Evolutionary conservation across 2,797 vertebrate species (phyloP), one percentile per base, ranked within the genome.

Genomic region (Syngnathus acus): DNA sequence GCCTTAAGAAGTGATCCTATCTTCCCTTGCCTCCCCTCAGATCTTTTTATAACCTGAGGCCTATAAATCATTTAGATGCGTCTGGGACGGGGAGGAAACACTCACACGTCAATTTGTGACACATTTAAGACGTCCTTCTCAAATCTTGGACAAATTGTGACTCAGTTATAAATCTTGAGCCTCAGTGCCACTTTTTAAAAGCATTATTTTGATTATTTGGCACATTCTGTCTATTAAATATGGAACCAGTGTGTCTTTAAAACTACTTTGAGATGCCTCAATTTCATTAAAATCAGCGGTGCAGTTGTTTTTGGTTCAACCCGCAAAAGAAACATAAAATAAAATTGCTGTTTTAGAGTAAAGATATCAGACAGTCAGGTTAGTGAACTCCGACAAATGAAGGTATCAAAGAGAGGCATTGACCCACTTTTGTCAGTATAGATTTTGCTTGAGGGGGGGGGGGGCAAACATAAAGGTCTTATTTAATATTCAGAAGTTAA

Each of bases 41-140:
- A 77, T 84, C 76, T 84, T 84, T 82, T 86, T 87, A 80, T 86
- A 86, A 85, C 82, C 74, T n/a, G 71, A 62, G 78, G 79, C 80
- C 64, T 86, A 80, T 89, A 81, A 84, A 87, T 87, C 73, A 88
- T 89, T 90, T 81, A 87, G 78, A 75, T 67, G 74, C 70, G 72
- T 83, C 75, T 66, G 64, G 62, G 71, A 72, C 53, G 60, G 62
- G 75, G 73, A 79, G 79, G 69, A 67, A 68, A 32, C 72, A 81
- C 73, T 64, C 19, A 66, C 67, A 65, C 60, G 67, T 67, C 62
- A 68, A 67, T 82, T 82, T 78, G 43, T 43, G 72, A 79, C 77
- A 73, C 32, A 67, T 73, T 61, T 4, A n/a, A 69, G 23, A 69
- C 62, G 65, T 60, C 65, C 16, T 71, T 66, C 61, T 65, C 5